Conservation (phyloP, 2,888 invertebrate species). For the Hyposoter dolosus region DNA sequence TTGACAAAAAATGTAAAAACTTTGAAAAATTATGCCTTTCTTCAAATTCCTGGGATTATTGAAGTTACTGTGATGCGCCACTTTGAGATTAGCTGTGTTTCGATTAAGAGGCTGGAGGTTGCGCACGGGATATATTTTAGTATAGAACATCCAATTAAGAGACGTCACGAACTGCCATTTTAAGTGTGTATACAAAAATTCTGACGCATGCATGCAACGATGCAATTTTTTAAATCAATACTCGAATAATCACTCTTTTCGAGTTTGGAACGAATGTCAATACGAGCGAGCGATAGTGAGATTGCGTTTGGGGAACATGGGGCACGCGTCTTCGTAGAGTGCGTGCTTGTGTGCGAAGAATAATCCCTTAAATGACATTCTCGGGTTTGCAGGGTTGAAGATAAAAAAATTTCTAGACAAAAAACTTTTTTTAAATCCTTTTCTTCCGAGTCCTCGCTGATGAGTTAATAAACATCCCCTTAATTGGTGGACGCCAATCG, state of each 20-base stretch:
- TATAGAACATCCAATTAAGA: slow-evolving; percentile 49
- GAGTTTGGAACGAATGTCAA: slow-evolving; percentile 50
- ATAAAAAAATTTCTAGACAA: not conserved
- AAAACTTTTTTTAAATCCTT: not conserved
- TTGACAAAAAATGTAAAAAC: not conserved
- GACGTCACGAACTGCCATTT: slow-evolving; percentile 33
- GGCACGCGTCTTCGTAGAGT: slow-evolving; percentile 34
- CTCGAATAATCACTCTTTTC: not conserved
- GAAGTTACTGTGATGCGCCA: slow-evolving; percentile 43
- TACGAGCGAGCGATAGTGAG: slow-evolving; percentile 53
- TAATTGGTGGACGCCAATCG: not conserved
- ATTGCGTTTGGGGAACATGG: slow-evolving; percentile 43
- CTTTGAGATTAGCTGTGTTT: slow-evolving; percentile 42
- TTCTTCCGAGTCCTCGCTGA: not conserved
- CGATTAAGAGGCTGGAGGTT: slow-evolving; percentile 58
- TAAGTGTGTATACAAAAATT: slow-evolving; percentile 9
- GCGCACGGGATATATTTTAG: slow-evolving; percentile 54
- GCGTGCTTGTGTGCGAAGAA: not conserved
- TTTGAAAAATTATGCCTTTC: slow-evolving; percentile 8
- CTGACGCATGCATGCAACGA: not conserved
- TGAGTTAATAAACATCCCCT: not conserved
- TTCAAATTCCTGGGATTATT: slow-evolving; percentile 64
- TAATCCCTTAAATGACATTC: not conserved
- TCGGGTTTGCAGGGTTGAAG: not conserved
- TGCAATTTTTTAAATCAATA: not conserved